Evolutionary conservation across 2,888 invertebrate species (phyloP).

Genomic region (Lycophotia porphyrea): DNA sequence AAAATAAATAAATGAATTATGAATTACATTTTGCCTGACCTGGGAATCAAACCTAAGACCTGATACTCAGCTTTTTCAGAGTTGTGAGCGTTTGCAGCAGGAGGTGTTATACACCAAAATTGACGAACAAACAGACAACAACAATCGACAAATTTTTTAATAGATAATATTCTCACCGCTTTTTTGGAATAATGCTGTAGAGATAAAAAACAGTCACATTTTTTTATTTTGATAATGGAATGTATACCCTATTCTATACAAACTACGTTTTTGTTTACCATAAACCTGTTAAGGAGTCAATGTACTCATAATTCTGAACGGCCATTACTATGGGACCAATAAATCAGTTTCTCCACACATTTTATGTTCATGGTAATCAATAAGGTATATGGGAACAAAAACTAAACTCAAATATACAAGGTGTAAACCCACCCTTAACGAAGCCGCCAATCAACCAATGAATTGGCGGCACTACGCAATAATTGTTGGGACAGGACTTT

Average conservation of each 20-base stretch:
- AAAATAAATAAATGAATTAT: too few relatives aligned
- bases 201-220: constrained; percentile 4
- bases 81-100: background rate
- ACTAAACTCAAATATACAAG: background rate
- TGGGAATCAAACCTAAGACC: background rate
- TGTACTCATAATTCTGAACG: background rate
- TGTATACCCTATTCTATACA: background rate
- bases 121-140: background rate
- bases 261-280: background rate
- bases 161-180: constrained; percentile 18
- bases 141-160: background rate
- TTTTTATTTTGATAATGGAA: background rate
- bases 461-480: too few relatives aligned
- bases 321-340: background rate
- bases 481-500: too few relatives aligned
- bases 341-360: background rate
- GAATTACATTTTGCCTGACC: background rate
- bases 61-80: background rate
- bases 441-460: too few relatives aligned
- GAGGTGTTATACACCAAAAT: background rate
- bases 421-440: too few relatives aligned
- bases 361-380: background rate
- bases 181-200: constrained; percentile 26
- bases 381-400: background rate
- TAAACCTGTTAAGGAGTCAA: background rate